phyloP scores from a whole-genome alignment of 2,888 invertebrate genomes.

The Tupiocoris notatus region DNA sequence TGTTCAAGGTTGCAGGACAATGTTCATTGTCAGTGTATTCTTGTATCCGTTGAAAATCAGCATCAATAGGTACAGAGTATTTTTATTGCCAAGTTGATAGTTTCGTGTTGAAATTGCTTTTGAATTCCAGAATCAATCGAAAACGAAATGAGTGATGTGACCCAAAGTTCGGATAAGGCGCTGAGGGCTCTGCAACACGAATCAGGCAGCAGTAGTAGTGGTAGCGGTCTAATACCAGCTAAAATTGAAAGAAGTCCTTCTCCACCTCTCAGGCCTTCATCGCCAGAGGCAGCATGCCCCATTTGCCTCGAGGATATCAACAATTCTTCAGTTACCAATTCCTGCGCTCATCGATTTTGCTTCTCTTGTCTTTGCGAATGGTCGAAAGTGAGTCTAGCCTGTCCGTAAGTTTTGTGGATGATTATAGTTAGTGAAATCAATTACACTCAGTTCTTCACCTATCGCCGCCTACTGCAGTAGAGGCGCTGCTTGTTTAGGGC shows the following conservation, averaged over 20 bases:
- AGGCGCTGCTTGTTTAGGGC: too few relatives aligned
- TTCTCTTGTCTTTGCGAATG: slow-evolving; percentile 89
- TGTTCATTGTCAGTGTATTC: too few relatives aligned
- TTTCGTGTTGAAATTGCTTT: too few relatives aligned
- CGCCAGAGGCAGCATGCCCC: slow-evolving; percentile 85
- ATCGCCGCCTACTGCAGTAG: too few relatives aligned
- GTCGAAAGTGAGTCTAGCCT: slow-evolving; percentile 75
- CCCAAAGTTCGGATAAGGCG: slow-evolving; percentile 16
- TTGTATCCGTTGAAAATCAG: too few relatives aligned
- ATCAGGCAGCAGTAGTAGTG: slow-evolving; percentile 4
- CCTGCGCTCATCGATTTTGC: slow-evolving; percentile 91
- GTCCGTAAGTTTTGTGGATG: too few relatives aligned
- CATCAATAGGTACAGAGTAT: too few relatives aligned
- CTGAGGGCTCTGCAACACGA: slow-evolving; percentile 19
- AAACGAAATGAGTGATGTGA: slow-evolving; percentile 24
- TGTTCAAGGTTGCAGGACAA: too few relatives aligned
- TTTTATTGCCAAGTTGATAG: too few relatives aligned
- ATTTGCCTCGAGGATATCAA: slow-evolving; percentile 84
- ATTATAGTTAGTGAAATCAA: too few relatives aligned
- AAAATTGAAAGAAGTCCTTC: slow-evolving; percentile 25
- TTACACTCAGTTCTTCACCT: too few relatives aligned
- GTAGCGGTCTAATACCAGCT: neutral
- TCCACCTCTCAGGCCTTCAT: slow-evolving; percentile 56
- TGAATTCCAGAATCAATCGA: neutral
- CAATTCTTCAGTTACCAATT: slow-evolving; percentile 88